Evolutionary conservation across 2,113 vertebrate genomes (phyloP), one percentile per base, ranked within the genome.

Genomic region (Oceanodroma tethys): DNA sequence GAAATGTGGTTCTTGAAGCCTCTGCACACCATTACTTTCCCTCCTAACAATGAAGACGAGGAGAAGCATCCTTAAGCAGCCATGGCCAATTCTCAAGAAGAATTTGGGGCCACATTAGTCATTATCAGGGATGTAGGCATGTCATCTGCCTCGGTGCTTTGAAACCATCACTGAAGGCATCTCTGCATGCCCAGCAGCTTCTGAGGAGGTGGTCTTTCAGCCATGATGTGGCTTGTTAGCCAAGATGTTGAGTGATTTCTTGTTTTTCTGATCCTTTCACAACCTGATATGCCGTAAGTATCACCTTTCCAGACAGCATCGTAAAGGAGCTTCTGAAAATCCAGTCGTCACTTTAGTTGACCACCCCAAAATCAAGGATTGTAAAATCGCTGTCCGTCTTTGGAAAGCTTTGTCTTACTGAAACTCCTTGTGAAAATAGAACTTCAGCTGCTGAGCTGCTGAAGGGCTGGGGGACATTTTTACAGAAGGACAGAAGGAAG

Each of bases 301-400:
- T 63, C 56, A 25, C 66, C 56, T 65, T 88, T 27, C 26, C 60
- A 34, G 74, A 3, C n/a, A 93, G 55, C 21, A 17, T 60, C 1
- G 0, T 22, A 11, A 0, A 0, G 20, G 15, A 82, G 19, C 56
- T 82, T 48, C 78, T 5, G 5, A 56, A 72, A 82, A 45, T 22
- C 26, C 53, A 19, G 7, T 15, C 3, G 1, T 42, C 2, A 5
- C 22, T 87, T 87, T 65, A 11, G 47, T 42, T 60, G 52, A 16
- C 11, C 16, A 22, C 19, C 25, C 50, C 34, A 48, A 60, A 66
- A 43, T 34, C 36, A 48, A 62, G 43, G 56, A 13, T 3, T 59
- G 27, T 55, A 76, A 76, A 45, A 67, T 43, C 27, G 2, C 27
- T 32, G 3, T 22, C 29, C 62, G n/a, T n/a, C n/a, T 52, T 59